Percentiles rank a stretch among this genome's conserved stretches.
phyloP scores from a whole-genome alignment of 2,888 invertebrate genomes.

The Meta bourneti region DNA sequence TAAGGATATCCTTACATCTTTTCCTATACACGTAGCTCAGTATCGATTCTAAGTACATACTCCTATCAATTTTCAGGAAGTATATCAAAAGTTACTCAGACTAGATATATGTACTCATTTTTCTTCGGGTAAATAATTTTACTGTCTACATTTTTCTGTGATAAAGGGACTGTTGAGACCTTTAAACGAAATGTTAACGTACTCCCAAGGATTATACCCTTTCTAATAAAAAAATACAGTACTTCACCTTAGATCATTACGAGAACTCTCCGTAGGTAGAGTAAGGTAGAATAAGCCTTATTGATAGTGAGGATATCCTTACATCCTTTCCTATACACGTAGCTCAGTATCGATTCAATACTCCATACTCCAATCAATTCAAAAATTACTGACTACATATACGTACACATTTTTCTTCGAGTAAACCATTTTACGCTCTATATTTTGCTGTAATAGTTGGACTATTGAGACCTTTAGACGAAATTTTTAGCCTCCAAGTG shows the following conservation, averaged over 20 bases:
- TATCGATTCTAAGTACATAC: not conserved
- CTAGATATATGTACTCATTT: too few species aligned
- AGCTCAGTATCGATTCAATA: not conserved
- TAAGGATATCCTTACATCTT: not conserved
- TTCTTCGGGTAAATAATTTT: too few species aligned
- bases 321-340: not conserved
- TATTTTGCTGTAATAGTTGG: too few species aligned
- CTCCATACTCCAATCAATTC: not conserved
- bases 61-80: not conserved
- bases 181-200: too few species aligned
- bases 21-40: not conserved
- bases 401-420: too few species aligned
- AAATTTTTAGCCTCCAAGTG: too few species aligned
- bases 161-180: too few species aligned
- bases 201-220: too few species aligned
- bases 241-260: not conserved
- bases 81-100: not conserved
- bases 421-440: too few species aligned
- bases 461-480: too few species aligned
- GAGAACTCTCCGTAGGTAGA: not conserved
- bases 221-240: not conserved
- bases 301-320: not conserved
- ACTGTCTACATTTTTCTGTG: too few species aligned
- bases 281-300: not conserved
- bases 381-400: not conserved